Evolutionary conservation across 2,797 vertebrate genomes (phyloP), one percentile per base, ranked within the genome.

Genomic region (Gadopsis marmoratus): DNA sequence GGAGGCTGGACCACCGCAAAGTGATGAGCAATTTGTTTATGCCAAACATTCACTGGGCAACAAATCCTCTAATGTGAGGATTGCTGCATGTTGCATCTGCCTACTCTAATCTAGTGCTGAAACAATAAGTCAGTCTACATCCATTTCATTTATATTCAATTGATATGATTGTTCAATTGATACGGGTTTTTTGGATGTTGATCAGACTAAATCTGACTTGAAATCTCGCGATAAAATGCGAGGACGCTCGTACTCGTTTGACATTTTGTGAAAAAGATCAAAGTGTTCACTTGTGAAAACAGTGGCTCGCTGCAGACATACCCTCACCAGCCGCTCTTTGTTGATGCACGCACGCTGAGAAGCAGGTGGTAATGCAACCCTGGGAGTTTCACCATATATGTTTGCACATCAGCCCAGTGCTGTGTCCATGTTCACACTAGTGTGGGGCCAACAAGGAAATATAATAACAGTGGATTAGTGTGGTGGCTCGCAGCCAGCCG

Each of bases 381-480:
- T 76, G 69, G 47, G 31, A 74, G 78, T 90, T 91, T 89, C 79
- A 84, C 71, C 79, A 85, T 63, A 80, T 53, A 45, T 91, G 87
- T 92, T 92, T 93, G 86, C 86, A 83, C 84, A 89, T 87, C 83
- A 84, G 69, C 53, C 45, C 51, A 51, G 19, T 61, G 68, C 77
- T 86, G 61, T 69, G 61, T 83, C 74, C 82, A 58, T 81, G 82
- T 89, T 91, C 93, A 90, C 86, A 84, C 85, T 81, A 21, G 51
- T 76, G 82, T 61, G 21, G 86, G 76, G 86, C 90, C 91, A 93
- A 92, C 91, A 86, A 90, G 88, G 81, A 89, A 65, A 89, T 87
- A 91, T 73, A 88, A 91, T 93, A 92, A 93, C 91, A 93, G 51
- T 70, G 85, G 88, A 92, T 91, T 84, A 92, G 79, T 81, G 82